Base-by-base conservation (phyloP, 2,113 vertebrate species). In the Spea bombifrons region DNA sequence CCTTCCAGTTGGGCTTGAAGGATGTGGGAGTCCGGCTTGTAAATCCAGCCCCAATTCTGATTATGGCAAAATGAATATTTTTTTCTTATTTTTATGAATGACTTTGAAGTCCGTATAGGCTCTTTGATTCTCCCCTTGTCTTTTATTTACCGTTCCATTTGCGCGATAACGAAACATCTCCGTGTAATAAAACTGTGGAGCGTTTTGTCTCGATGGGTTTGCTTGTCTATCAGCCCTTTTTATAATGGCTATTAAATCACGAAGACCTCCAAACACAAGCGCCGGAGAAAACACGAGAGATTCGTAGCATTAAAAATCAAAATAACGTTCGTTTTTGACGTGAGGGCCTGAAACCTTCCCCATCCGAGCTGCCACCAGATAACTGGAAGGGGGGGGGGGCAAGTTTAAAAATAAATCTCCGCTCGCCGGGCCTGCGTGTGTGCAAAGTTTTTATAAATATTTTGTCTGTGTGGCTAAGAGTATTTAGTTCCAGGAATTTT, bases 361-460 rank as follows among this genome's bases (percentile, higher is more conserved):
- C 17, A n/a, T 16, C 9, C 53, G 9, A 47, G 4, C 45, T 5
- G 2, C 4, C n/a, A 4, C 17, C 46, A 44, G 16, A 52, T 7
- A 5, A 10, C n/a, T 45, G 13, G 47, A 63, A 9, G 5, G 10
- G 46, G 17, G 44, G 10, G 46, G 17, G 44, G 7, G 61, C 83
- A 75, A 13, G 80, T 74, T 84, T 68, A 84, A 87, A 86, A 86
- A 85, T 83, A 85, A 78, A 43, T 83, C 87, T 89, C 12, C 52
- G 59, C 81, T 81, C 81, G 81, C 73, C 47, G 76, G 81, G 44
- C 63, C 75, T 84, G 84, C 84, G 68, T 88, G 81, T 86, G 81
- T 82, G 80, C 72, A 82, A 76, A 52, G 82, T 84, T 76, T 30
- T 30, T 83, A 75, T 88, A 90, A 91, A 91, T 89, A 88, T 88